Evolutionary conservation across 2,113 vertebrate genomes (phyloP), one percentile per base, ranked within the genome.

Genomic region (Chaenogobius annularis): DNA sequence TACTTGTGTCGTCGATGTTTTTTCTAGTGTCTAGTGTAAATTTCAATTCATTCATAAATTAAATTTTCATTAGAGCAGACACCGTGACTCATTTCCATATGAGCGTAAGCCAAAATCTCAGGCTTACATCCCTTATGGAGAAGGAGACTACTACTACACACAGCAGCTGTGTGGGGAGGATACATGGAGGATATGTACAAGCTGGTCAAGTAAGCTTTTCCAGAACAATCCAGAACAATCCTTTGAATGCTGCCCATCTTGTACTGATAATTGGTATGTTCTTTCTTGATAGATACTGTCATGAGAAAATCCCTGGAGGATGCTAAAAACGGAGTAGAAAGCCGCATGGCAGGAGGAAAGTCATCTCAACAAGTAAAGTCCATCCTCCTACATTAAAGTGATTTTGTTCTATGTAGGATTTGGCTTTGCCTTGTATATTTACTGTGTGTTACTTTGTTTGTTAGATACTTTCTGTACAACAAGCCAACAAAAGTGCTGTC

Each of bases 371-470:
- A 56, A 23, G 54, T 56, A 23, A 52, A 23, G 54, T 56, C 22
- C 47, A 14, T 52, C 19, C 44, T 13, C 10, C 10, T 13, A 46
- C 40, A 5, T 12, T 13, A 11, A 10, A 12, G 44, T 46, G 7
- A 12, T 12, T 46, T 46, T 11, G 44, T 46, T 46, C 10, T 10
- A 3, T 46, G 1, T 12, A 31, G 44, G 37, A 6, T 40, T 40
- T n/a, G n/a, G n/a, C n/a, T n/a, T n/a, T 40, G 37, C 5, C 37
- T 40, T 40, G 5, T 40, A 46, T 83, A 82, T 40, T 40, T 40
- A 40, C 37, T 40, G 37, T 40, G 37, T 40, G 37, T 40, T 40
- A 5, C 37, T 40, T 40, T 40, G n/a, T n/a, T n/a, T n/a, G n/a
- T n/a, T n/a, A n/a, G n/a, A n/a, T n/a, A n/a, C n/a, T n/a, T n/a